A percentile compares a stretch with the other conserved stretches of the same genome.
phyloP scores from a whole-genome alignment of 2,888 invertebrate genomes.

The Hirtodrosophila cameraria region DNA sequence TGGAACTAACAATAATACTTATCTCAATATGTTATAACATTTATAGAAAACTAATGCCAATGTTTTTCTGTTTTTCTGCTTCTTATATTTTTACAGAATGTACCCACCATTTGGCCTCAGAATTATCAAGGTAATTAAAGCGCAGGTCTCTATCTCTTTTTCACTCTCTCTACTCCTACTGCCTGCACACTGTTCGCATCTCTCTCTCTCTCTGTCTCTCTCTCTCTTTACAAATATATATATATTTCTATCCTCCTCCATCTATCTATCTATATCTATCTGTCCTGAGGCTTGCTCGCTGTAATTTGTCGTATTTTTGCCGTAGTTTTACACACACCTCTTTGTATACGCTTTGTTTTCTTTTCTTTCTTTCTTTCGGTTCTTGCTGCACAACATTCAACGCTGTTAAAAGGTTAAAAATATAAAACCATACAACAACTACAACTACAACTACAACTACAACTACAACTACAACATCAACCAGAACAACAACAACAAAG shows the following conservation, averaged over 20 bases:
- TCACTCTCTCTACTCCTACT: slow-evolving; percentile 1
- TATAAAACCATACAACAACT: slow-evolving; percentile 28
- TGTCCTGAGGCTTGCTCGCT: slow-evolving; percentile 21
- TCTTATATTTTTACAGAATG: slow-evolving; percentile 79
- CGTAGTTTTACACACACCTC: slow-evolving; percentile 45
- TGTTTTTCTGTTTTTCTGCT: not conserved
- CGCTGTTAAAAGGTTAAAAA: slow-evolving; percentile 41
- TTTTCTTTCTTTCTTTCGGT: slow-evolving; percentile 65
- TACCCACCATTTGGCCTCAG: slow-evolving; percentile 85
- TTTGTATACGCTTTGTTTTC: slow-evolving; percentile 52
- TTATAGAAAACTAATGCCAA: not conserved
- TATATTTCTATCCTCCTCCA: not conserved
- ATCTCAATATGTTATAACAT: not conserved
- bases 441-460: slow-evolving; percentile 37
- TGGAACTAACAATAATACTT: not conserved
- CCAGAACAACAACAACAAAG: slow-evolving; percentile 27
- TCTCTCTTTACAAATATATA: not conserved
- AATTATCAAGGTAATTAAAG: slow-evolving; percentile 84
- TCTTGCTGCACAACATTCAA: slow-evolving; percentile 53
- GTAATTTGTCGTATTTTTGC: slow-evolving; percentile 39
- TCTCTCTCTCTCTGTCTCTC: not conserved
- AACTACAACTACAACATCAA: slow-evolving; percentile 40
- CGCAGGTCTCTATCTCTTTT: slow-evolving; percentile 10
- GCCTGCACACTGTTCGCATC: no score
- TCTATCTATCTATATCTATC: slow-evolving; percentile 7